Conservation (phyloP, 2,797 vertebrate species). For the Hylomyscus alleni region DNA sequence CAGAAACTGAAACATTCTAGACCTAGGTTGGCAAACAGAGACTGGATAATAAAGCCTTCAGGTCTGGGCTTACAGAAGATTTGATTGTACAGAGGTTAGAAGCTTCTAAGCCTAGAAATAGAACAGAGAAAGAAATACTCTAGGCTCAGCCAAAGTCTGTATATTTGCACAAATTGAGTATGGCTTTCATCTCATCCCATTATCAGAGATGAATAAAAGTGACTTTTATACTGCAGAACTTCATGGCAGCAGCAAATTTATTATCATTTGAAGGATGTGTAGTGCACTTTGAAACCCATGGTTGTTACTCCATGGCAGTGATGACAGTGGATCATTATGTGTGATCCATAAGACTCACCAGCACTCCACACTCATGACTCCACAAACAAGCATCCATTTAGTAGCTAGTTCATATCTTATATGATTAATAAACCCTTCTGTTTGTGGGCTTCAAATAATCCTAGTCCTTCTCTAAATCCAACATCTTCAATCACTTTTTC, state of each 20-base stretch:
- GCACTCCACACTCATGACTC: not conserved
- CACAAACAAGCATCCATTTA: not conserved
- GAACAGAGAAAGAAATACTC: not conserved
- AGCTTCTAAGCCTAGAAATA: not conserved
- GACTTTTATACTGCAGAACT: not conserved
- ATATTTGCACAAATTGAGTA: not conserved
- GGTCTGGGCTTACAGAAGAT: not conserved
- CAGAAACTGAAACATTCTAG: not conserved
- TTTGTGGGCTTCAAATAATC: constrained; percentile 4
- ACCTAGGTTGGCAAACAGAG: not conserved
- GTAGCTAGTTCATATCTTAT: not conserved
- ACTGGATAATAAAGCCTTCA: too few species aligned
- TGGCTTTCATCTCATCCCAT: not conserved
- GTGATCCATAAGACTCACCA: not conserved
- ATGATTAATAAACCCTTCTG: not conserved
- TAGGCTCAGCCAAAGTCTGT: not conserved
- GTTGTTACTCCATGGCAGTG: not conserved
- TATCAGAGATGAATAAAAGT: not conserved
- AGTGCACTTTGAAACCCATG: not conserved
- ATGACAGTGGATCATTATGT: not conserved
- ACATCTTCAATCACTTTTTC: constrained; percentile 20
- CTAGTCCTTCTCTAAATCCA: constrained; percentile 38
- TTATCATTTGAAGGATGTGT: not conserved
- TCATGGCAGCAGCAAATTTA: not conserved
- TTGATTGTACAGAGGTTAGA: not conserved